Evolutionary conservation across 2,888 invertebrate genomes (phyloP).

Genomic region (Cancer borealis): DNA sequence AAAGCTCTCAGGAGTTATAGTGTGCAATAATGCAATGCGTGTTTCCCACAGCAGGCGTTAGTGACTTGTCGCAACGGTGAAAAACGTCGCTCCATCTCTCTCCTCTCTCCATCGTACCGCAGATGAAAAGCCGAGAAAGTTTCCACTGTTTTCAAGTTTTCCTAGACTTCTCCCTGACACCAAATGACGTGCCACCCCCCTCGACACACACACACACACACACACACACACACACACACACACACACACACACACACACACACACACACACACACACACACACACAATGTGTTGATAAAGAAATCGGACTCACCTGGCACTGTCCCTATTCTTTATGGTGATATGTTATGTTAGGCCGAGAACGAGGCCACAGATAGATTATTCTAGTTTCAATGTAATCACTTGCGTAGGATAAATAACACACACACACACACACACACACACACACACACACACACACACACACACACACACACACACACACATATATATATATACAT

Average conservation of each 20-base stretch:
- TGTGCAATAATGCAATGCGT: neutral
- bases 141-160: slow-evolving; percentile 1
- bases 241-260: slow-evolving; percentile 43
- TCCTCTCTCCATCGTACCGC: neutral
- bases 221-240: slow-evolving; percentile 22
- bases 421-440: neutral
- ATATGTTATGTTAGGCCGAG: neutral
- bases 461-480: no score
- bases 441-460: neutral
- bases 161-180: neutral
- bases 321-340: neutral
- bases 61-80: neutral
- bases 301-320: slow-evolving; percentile 2
- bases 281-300: neutral
- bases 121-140: slow-evolving; percentile 31
- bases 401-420: neutral
- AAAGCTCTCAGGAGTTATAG: neutral
- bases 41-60: neutral
- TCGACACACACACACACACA: neutral
- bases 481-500: no score
- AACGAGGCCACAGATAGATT: slow-evolving; percentile 1
- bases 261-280: slow-evolving; percentile 28
- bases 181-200: neutral
- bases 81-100: neutral
- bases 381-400: neutral